Evolutionary conservation across 1,140 invertebrate genomes (phyloP), one percentile per base, ranked within the genome.

Genomic region (Anastrepha obliqua): DNA sequence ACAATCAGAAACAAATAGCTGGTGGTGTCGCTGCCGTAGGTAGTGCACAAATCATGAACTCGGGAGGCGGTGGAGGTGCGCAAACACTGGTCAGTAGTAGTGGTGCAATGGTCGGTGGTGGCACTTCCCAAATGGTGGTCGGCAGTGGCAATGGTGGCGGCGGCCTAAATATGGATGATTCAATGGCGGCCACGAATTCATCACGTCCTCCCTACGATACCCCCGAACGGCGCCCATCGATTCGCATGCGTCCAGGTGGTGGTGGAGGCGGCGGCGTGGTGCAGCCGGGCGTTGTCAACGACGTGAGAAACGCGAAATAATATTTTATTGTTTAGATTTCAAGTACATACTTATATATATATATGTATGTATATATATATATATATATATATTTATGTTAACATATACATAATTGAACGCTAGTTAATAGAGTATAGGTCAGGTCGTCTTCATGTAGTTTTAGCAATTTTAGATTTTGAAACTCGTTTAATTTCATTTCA

Each of bases 151-250:
- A 87, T 88, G 90, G 91, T 65, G 91, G 91, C 11, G 92, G 92
- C 20, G 92, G 92, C n/a, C 89, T 92, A 74, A 92, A 90, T 65
- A 91, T 92, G 89, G 92, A 93, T 60, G 92, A 93, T 81, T 91
- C 92, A n/a, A 93, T 93, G 91, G 92, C 92, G 62, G 92, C 92
- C 47, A 92, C 92, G 44, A 93, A 92, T 78, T 93, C 94, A 88
- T 94, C 94, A 78, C 92, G 94, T 87, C 91, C 93, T 88, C 91
- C 94, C 29, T 94, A 94, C 87, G 94, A 94, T 88, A 94, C 93
- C 88, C 94, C 94, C 51, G 94, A 94, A 89, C 90, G 94, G 29
- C 92, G 94, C 86, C 93, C 94, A 7, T 95, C 94, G 67, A 94
- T 94, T 92, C 91, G 94, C 88, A 92, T 95, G 89, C 92, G 94